Evolutionary conservation across 2,113 vertebrate species (phyloP).

Genomic region (Nycticorax nycticorax): DNA sequence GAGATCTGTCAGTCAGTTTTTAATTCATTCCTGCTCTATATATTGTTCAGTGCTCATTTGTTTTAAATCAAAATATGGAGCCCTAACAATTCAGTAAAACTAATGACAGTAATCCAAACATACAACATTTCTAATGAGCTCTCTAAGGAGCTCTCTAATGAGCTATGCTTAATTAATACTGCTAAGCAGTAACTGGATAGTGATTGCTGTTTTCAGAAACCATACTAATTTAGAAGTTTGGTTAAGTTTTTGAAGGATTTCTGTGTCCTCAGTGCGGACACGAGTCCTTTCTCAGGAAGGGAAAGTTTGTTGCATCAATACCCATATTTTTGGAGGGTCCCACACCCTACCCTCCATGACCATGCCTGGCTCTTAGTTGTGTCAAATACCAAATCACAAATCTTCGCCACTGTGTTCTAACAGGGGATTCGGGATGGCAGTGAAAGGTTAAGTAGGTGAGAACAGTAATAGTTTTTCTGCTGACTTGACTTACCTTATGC

Average conservation of each 20-base stretch:
- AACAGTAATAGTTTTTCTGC: not conserved
- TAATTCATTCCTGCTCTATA: not conserved
- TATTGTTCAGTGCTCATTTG: not conserved
- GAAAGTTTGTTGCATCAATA: not conserved
- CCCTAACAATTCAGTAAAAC: not conserved
- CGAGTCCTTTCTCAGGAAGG: not conserved
- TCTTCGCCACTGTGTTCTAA: not conserved
- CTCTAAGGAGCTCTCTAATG: not conserved
- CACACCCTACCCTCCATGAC: not conserved
- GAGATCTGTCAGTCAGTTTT: not conserved
- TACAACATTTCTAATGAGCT: not conserved
- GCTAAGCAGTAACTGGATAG: not conserved
- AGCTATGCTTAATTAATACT: not conserved
- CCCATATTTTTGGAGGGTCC: not conserved
- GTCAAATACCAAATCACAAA: not conserved
- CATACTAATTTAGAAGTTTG: not conserved
- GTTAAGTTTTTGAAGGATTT: not conserved
- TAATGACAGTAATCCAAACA: not conserved
- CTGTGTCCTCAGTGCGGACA: not conserved
- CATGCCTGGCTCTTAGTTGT: not conserved
- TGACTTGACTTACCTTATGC: not conserved
- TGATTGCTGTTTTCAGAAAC: not conserved
- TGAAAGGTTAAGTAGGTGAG: not conserved
- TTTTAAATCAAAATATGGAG: not conserved
- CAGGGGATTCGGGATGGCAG: not conserved